These are phyloP conservation scores for Pseudochirops corinnae DNA, from an alignment of 2,797 vertebrate genomes.

Conservation along the genomic window DNA sequence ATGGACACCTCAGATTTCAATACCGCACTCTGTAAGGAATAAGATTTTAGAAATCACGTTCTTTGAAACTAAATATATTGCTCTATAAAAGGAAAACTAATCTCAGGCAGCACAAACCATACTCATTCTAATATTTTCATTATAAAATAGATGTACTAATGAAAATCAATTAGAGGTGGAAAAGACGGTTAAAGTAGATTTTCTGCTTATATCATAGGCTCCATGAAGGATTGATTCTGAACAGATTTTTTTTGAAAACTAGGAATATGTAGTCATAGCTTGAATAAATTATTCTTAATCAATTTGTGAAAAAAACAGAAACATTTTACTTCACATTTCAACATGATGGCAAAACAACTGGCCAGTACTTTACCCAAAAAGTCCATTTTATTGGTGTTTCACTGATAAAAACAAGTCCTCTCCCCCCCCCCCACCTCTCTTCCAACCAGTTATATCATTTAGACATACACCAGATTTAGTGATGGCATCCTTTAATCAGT, in stretches of 20 bases:
- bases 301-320: slow-evolving; percentile 31
- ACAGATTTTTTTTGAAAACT: slow-evolving; percentile 38
- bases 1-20: slow-evolving; percentile 63
- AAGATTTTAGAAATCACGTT: slow-evolving; percentile 48
- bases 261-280: background rate
- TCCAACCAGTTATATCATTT: background rate
- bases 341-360: background rate
- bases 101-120: slow-evolving; percentile 34
- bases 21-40: slow-evolving; percentile 45
- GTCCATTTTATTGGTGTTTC: background rate
- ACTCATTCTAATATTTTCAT: slow-evolving; percentile 43
- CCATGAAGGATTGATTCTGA: slow-evolving; percentile 12
- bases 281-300: slow-evolving; percentile 59
- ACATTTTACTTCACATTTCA: background rate
- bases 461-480: background rate
- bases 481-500: background rate
- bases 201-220: slow-evolving; percentile 42
- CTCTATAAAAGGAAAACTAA: slow-evolving; percentile 56
- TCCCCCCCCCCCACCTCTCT: fast-evolving
- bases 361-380: background rate
- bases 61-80: background rate
- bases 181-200: slow-evolving; percentile 38
- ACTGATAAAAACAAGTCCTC: background rate
- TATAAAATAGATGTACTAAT: slow-evolving; percentile 56
- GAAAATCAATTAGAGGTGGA: slow-evolving; percentile 61